Evolutionary conservation across 2,113 vertebrate genomes (phyloP).

Genomic region (Stictonetta naevosa): DNA sequence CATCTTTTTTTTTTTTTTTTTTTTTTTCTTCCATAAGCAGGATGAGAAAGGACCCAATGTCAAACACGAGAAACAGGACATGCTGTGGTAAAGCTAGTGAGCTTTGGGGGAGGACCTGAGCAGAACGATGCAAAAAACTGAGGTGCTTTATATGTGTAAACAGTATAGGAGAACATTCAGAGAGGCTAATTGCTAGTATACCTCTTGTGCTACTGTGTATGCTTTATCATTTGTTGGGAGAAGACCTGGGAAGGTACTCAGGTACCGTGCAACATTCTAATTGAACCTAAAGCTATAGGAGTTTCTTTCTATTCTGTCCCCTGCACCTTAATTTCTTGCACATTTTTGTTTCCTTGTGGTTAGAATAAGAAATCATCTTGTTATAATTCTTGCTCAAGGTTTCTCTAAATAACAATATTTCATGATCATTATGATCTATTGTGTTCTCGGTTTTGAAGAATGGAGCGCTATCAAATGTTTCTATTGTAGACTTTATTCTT

Average conservation of each 20-base stretch:
- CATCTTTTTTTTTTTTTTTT: background rate
- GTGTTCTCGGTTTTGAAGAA: background rate
- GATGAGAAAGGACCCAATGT: background rate
- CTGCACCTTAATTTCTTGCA: background rate
- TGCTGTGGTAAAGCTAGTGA: background rate
- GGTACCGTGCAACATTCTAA: background rate
- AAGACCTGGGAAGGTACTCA: background rate
- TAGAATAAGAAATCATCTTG: background rate
- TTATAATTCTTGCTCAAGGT: background rate
- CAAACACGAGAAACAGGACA: background rate
- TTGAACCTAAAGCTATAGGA: background rate
- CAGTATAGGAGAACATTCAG: background rate
- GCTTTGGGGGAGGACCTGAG: background rate
- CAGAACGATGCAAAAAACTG: background rate
- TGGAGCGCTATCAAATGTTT: background rate
- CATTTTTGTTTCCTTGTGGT: background rate
- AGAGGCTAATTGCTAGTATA: background rate
- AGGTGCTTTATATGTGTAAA: background rate
- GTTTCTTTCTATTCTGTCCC: rapidly evolving
- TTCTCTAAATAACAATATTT: background rate
- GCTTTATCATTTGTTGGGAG: background rate
- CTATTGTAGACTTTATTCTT: background rate
- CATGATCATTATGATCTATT: background rate
- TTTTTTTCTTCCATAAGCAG: background rate
- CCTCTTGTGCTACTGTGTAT: background rate